Evolutionary conservation across 2,797 vertebrate species (phyloP).

Genomic region (Hydrophis major): DNA sequence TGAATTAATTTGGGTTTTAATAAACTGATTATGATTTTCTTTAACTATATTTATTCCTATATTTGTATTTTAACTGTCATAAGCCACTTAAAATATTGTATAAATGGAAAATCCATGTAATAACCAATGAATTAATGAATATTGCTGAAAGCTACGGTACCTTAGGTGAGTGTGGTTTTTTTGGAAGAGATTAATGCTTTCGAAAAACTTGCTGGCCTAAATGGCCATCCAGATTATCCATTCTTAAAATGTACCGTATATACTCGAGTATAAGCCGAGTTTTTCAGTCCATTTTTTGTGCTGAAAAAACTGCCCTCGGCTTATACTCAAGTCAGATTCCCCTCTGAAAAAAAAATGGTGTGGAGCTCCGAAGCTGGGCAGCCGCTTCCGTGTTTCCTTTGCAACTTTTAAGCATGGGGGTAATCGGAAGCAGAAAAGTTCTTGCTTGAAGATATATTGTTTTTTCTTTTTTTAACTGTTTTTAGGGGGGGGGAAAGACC

Average conservation of each 20-base stretch:
- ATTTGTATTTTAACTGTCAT: neutral
- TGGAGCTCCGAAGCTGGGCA: too few relatives aligned
- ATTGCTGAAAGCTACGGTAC: neutral
- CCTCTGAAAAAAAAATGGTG: too few relatives aligned
- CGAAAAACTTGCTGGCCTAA: neutral
- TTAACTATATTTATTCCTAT: neutral
- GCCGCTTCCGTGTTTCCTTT: too few relatives aligned
- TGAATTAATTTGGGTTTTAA: neutral
- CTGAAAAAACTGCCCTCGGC: too few relatives aligned
- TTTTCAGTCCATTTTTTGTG: too few relatives aligned
- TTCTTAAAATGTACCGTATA: neutral
- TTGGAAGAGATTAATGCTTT: neutral
- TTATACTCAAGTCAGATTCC: too few relatives aligned
- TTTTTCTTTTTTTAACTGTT: too few relatives aligned
- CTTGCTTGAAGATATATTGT: too few relatives aligned
- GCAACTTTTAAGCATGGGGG: too few relatives aligned
- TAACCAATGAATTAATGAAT: neutral
- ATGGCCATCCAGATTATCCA: neutral
- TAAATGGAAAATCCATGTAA: neutral
- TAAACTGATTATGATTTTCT: neutral
- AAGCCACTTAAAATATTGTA: neutral
- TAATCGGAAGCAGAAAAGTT: too few relatives aligned
- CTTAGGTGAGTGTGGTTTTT: neutral
- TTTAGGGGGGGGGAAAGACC: too few relatives aligned
- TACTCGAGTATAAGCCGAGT: too few relatives aligned